Conservation (phyloP, 2,888 invertebrate genomes). For the Scaptomyza caliginosa region DNA sequence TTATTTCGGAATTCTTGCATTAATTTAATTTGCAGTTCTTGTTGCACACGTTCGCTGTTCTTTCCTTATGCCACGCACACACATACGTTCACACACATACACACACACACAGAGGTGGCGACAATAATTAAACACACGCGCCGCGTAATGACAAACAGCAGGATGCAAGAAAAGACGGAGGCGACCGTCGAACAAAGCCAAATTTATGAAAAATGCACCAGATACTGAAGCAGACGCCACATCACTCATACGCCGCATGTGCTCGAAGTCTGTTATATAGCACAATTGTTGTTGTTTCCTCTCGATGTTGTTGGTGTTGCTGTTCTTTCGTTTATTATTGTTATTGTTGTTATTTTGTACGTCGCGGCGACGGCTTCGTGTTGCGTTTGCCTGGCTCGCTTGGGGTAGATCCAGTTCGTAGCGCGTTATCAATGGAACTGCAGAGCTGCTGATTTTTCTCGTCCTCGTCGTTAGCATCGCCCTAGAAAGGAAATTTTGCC, state of each 20-base stretch:
- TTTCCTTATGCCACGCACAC: slow-evolving; percentile 2
- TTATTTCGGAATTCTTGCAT: slow-evolving; percentile 1
- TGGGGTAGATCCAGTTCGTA: slow-evolving; percentile 77
- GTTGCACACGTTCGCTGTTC: slow-evolving; percentile 17
- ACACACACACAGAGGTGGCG: background rate
- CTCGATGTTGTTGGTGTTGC: slow-evolving; percentile 20
- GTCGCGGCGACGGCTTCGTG: slow-evolving; percentile 43
- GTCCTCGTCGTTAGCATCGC: slow-evolving; percentile 74
- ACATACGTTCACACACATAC: background rate
- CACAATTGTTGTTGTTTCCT: slow-evolving; percentile 19
- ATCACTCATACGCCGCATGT: slow-evolving; percentile 35
- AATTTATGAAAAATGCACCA: slow-evolving; percentile 52
- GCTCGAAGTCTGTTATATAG: slow-evolving; percentile 4
- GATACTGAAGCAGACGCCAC: slow-evolving; percentile 15
- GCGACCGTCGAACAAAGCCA: slow-evolving; percentile 23
- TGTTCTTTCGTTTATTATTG: slow-evolving; percentile 11
- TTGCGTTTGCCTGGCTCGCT: slow-evolving; percentile 29
- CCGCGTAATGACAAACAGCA: slow-evolving; percentile 31
- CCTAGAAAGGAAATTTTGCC: slow-evolving; percentile 54
- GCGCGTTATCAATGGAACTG: slow-evolving; percentile 82
- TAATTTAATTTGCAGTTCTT: slow-evolving; percentile 30
- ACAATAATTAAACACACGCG: slow-evolving; percentile 64
- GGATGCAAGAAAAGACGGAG: slow-evolving; percentile 2
- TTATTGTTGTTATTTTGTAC: slow-evolving; percentile 25
- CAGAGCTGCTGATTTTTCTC: slow-evolving; percentile 81